These are phyloP conservation scores for Lepidurus apus DNA, from an alignment of 1,140 invertebrate species.

Conservation along the genomic window DNA sequence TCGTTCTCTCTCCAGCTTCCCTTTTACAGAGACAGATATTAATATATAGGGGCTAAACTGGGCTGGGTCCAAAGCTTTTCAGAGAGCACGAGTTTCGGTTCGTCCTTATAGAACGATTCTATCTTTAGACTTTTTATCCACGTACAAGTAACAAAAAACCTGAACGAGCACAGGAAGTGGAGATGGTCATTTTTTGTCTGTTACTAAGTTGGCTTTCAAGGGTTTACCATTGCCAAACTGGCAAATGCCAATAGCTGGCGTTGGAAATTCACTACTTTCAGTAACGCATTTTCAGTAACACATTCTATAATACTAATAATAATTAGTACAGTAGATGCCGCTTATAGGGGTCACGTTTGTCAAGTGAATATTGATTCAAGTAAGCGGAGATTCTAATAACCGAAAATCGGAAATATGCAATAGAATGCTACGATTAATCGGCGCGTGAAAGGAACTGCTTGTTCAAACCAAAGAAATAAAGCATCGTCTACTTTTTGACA, in stretches of 20 bases:
- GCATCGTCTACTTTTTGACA: no score
- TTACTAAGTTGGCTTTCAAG: neutral
- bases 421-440: no score
- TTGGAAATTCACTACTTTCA: no score
- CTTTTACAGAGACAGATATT: neutral
- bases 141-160: neutral
- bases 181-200: neutral
- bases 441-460: no score
- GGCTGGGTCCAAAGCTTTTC: neutral
- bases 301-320: no score
- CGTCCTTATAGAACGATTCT: neutral
- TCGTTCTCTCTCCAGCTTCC: neutral
- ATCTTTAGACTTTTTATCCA: neutral
- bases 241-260: neutral
- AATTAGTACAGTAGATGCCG: no score
- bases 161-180: constrained; percentile 2
- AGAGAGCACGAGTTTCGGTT: constrained; percentile 24
- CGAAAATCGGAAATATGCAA: no score
- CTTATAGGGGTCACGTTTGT: no score
- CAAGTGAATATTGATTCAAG: no score
- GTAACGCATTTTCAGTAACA: no score
- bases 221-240: neutral
- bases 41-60: constrained; percentile 9
- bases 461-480: no score
- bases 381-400: no score